Evolutionary conservation across 1,140 invertebrate species (phyloP).

Genomic region (Heterodera carotae): DNA sequence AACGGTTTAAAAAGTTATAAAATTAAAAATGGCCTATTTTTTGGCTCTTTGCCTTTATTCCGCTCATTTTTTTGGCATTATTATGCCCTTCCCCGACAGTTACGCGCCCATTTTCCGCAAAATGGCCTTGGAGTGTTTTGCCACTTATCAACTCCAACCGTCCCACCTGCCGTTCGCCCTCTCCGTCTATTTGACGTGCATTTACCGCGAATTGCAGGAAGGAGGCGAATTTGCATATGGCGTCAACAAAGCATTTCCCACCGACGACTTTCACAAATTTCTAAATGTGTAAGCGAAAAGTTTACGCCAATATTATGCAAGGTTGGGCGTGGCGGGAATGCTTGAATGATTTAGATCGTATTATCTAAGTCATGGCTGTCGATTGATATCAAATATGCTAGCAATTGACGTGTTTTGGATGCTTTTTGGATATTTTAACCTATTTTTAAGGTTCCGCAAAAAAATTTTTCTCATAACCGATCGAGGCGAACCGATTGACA

Average conservation of each 20-base stretch:
- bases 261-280: slow-evolving; percentile 52
- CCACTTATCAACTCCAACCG: slow-evolving; percentile 50
- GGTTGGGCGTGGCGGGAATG: too few relatives aligned
- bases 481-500: too few relatives aligned
- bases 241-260: slow-evolving; percentile 42
- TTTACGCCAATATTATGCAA: too few relatives aligned
- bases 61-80: neutral
- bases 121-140: slow-evolving; percentile 48
- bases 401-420: too few relatives aligned
- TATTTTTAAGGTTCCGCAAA: too few relatives aligned
- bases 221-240: slow-evolving; percentile 40
- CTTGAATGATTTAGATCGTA: too few relatives aligned
- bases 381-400: too few relatives aligned
- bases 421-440: too few relatives aligned
- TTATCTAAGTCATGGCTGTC: too few relatives aligned
- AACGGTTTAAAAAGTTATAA: too few relatives aligned
- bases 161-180: slow-evolving; percentile 46
- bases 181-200: slow-evolving; percentile 48
- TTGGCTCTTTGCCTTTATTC: neutral
- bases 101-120: slow-evolving; percentile 40
- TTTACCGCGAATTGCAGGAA: slow-evolving; percentile 46
- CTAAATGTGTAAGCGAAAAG: slow-evolving; percentile 47
- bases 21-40: neutral
- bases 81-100: neutral
- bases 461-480: too few relatives aligned